Evolutionary conservation across 2,888 invertebrate genomes (phyloP), one percentile per base, ranked within the genome.

Genomic region (Adelognathus sp.): DNA sequence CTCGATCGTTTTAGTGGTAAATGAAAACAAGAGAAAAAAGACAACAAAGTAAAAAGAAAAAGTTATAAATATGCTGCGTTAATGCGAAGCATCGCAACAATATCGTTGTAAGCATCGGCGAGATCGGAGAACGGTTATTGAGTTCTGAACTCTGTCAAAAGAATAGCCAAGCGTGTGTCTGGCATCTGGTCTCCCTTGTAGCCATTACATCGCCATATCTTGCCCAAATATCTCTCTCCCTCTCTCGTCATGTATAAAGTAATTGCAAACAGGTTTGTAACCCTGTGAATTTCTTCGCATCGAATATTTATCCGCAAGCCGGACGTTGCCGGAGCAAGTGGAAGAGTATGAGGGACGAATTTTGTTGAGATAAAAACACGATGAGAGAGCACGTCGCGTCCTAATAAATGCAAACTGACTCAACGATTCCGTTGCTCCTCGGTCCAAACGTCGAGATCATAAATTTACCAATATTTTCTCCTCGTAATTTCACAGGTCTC

Each of bases 401-500:
- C 61, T 75, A 63, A 75, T 75, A 61, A 69, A 76, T 76, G 70
- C 70, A 71, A 70, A 71, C 64, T 58, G 58, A 61, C 50, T 75
- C 16, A 61, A 60, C 67, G 67, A 60, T 67, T 50, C 29, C 36
- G 27, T 64, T 29, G 61, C n/a, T 31, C 11, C 14, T 33, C 16
- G 16, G 50, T 24, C 52, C 14, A 24, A 41, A 64, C 29, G 24
- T 31, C 2, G 39, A 39, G 16, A 61, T 76, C 41, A 58, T 73
- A 74, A 74, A 56, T 67, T 33, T 69, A 29, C 27, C n/a, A 44
- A 69, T 78, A 63, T 64, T 63, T 60, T 67, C 58, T 3, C 39
- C 52, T 66, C 58, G 1, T 67, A 50, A 66, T 67, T 46, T 44
- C n/a, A 50, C 82, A 89, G 92, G 94, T 21, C 94, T 95, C 88